Conservation (phyloP, 2,113 vertebrate genomes). For the Phrynocephalus versicolor region DNA sequence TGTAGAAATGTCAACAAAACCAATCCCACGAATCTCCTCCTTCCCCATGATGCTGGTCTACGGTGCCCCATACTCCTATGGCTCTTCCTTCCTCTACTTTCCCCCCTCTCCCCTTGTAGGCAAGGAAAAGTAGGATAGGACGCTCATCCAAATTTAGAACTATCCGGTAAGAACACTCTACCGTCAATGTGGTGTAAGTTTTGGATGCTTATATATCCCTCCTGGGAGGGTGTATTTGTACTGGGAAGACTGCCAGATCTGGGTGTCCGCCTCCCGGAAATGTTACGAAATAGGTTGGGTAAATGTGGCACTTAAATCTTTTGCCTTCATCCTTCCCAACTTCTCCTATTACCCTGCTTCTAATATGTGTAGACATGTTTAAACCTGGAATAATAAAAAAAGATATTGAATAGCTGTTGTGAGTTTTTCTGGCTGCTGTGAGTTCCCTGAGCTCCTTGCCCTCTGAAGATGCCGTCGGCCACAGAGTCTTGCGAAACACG, state of each 20-base stretch:
- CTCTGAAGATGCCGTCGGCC: too few relatives aligned
- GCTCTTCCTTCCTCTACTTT: background rate
- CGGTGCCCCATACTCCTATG: background rate
- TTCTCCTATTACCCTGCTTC: background rate
- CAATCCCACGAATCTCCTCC: background rate
- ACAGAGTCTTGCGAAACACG: too few relatives aligned
- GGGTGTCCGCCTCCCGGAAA: background rate
- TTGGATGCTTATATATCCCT: conserved; percentile 16
- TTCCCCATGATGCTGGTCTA: background rate
- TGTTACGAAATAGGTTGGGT: conserved; percentile 29
- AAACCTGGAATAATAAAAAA: background rate
- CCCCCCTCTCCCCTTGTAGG: background rate
- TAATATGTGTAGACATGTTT: background rate
- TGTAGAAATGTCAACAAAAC: background rate
- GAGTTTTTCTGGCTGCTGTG: too few relatives aligned
- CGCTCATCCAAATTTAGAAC: background rate
- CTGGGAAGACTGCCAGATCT: conserved; percentile 17
- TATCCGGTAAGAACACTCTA: background rate
- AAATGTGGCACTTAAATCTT: background rate
- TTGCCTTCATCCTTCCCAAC: background rate
- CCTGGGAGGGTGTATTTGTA: background rate
- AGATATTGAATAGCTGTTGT: too few relatives aligned
- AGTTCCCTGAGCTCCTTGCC: too few relatives aligned
- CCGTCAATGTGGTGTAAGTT: background rate
- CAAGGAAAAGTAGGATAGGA: background rate